A percentile compares a stretch with the other conserved stretches of the same genome.
These are phyloP conservation scores for Pseudochaenichthys georgianus DNA, from an alignment of 2,797 vertebrate genomes.

Conservation along the genomic window DNA sequence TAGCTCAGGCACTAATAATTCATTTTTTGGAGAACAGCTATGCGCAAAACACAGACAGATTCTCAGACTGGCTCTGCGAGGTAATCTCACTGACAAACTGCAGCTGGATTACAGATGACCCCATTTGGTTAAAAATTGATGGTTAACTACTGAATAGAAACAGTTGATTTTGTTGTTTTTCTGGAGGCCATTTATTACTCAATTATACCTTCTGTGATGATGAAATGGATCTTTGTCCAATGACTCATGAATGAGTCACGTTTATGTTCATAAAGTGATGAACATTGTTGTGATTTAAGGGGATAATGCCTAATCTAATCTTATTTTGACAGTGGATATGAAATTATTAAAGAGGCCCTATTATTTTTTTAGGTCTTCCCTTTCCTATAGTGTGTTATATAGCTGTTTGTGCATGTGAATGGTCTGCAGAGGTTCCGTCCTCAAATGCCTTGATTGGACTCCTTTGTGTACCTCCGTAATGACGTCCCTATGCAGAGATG, in stretches of 20 bases:
- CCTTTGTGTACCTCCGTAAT: too few species aligned
- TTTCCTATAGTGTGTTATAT: too few species aligned
- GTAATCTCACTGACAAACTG: conserved; percentile 30
- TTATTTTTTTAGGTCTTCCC: too few species aligned
- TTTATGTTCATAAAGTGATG: neutral
- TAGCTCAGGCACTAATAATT: conserved; percentile 6
- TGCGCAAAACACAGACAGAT: neutral
- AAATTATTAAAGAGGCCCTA: neutral
- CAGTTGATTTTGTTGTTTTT: neutral
- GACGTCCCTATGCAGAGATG: too few species aligned
- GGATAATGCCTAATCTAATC: neutral
- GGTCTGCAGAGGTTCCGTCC: too few species aligned
- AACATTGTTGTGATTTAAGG: neutral
- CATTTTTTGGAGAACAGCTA: conserved; percentile 1
- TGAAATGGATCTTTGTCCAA: neutral
- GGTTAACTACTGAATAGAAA: conserved; percentile 23
- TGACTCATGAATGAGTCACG: neutral
- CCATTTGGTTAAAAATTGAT: conserved; percentile 24
- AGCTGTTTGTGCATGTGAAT: too few species aligned
- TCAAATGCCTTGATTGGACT: too few species aligned
- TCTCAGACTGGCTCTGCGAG: conserved; percentile 13
- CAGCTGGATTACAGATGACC: conserved; percentile 35
- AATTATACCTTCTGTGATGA: neutral
- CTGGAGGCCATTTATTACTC: conserved; percentile 4
- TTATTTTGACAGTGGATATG: neutral